Evolutionary conservation across 2,797 vertebrate genomes (phyloP).

Genomic region (Anniella stebbinsi): DNA sequence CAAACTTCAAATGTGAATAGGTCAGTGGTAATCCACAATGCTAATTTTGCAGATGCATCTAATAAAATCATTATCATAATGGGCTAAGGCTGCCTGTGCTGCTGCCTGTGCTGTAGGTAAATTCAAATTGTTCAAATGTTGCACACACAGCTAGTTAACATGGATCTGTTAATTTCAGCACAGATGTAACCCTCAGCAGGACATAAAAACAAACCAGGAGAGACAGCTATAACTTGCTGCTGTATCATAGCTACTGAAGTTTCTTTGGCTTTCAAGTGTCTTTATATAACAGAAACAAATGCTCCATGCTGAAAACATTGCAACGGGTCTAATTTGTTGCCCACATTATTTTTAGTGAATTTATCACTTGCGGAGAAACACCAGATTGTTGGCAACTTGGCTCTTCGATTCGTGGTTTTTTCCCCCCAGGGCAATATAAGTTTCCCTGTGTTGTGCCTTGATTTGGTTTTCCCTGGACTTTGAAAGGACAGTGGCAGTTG

Average conservation of each 20-base stretch:
- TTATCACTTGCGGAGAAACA: slow-evolving; percentile 47
- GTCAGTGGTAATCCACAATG: not conserved
- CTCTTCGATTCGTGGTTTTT: not conserved
- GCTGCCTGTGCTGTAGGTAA: slow-evolving; percentile 58
- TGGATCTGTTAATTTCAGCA: slow-evolving; percentile 83
- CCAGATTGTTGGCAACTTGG: slow-evolving; percentile 50
- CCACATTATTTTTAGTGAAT: slow-evolving; percentile 50
- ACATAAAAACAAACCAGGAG: slow-evolving; percentile 80
- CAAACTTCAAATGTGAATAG: not conserved
- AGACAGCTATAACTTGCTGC: slow-evolving; percentile 80
- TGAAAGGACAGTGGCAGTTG: slow-evolving; percentile 41
- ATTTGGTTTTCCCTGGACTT: slow-evolving; percentile 47
- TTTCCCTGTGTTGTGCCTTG: slow-evolving; percentile 23
- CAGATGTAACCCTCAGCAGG: slow-evolving; percentile 83
- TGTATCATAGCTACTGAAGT: slow-evolving; percentile 77
- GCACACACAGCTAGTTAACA: slow-evolving; percentile 74
- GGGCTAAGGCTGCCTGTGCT: slow-evolving; percentile 61
- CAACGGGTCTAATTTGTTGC: slow-evolving; percentile 67
- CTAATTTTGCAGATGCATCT: slow-evolving; percentile 36
- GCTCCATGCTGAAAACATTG: slow-evolving; percentile 71
- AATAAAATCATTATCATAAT: slow-evolving; percentile 61
- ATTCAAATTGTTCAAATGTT: slow-evolving; percentile 60
- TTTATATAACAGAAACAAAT: slow-evolving; percentile 70
- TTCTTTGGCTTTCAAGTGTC: slow-evolving; percentile 67
- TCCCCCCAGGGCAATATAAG: slow-evolving; percentile 2